Percentiles rank a stretch among this genome's conserved stretches.
Conservation (phyloP, 2,888 invertebrate species). For the Reticulitermes lucifugus region DNA sequence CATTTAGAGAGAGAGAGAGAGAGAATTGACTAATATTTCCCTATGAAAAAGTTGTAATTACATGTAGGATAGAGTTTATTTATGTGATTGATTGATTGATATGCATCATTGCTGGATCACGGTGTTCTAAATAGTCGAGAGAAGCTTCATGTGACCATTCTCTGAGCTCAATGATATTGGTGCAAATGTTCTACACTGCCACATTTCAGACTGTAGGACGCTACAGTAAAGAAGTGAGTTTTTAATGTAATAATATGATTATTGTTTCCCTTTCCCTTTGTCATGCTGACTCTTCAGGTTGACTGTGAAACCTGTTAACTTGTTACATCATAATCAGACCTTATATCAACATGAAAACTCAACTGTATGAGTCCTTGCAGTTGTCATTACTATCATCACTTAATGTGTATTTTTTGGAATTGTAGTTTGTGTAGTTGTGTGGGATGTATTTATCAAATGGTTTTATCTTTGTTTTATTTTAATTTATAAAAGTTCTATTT, state of each 20-base stretch:
- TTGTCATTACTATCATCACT: constrained; percentile 9
- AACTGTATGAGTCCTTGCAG: not conserved
- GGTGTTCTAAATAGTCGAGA: not conserved
- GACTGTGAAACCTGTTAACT: not conserved
- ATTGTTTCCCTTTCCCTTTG: not conserved
- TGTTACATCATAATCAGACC: not conserved
- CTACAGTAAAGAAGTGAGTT: constrained; percentile 17
- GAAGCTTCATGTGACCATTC: not conserved
- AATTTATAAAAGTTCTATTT: constrained; percentile 13
- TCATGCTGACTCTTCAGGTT: not conserved
- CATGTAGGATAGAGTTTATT: not conserved
- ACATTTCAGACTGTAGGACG: constrained; percentile 20
- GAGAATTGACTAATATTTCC: not conserved
- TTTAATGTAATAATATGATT: constrained; percentile 29
- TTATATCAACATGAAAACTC: not conserved
- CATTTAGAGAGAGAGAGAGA: not conserved
- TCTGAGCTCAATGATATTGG: constrained; percentile 35
- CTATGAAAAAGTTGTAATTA: not conserved
- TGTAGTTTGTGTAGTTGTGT: constrained; percentile 21
- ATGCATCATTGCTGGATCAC: not conserved
- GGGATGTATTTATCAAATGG: not conserved
- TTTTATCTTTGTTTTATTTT: not conserved
- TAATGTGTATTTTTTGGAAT: constrained; percentile 29
- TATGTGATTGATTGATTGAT: not conserved
- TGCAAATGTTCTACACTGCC: constrained; percentile 36